phyloP scores from a whole-genome alignment of 2,888 invertebrate species.

The Meliscaeva auricollis region DNA sequence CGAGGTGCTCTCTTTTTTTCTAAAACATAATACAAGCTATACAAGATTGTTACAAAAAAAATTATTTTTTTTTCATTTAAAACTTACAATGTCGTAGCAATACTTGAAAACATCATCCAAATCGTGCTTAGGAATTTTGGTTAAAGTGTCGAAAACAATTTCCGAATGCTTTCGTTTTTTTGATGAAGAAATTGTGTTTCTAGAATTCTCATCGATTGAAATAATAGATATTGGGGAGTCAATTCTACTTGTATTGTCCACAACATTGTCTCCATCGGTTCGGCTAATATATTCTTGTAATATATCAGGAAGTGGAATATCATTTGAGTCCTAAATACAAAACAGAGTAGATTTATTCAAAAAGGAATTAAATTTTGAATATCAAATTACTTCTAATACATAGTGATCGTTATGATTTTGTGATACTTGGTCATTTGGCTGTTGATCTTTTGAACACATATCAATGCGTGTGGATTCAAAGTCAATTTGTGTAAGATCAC shows the following conservation, averaged over 20 bases:
- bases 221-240: background rate
- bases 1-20: background rate
- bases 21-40: background rate
- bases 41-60: background rate
- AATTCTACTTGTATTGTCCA: background rate
- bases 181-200: background rate
- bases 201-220: background rate
- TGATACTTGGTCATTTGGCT: background rate
- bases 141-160: background rate
- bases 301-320: background rate
- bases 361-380: background rate
- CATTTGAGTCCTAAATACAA: constrained; percentile 1
- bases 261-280: background rate
- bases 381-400: background rate
- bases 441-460: background rate
- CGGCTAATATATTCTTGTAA: background rate
- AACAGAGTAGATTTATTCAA: no score
- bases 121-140: background rate
- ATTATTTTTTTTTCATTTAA: background rate
- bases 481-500: background rate
- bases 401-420: background rate
- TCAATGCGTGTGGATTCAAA: constrained; percentile 2
- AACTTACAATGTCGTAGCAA: constrained; percentile 3
- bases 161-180: background rate
- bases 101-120: constrained; percentile 2